Conservation (phyloP, 2,888 invertebrate species). For the Trileptium ribeirensis region DNA sequence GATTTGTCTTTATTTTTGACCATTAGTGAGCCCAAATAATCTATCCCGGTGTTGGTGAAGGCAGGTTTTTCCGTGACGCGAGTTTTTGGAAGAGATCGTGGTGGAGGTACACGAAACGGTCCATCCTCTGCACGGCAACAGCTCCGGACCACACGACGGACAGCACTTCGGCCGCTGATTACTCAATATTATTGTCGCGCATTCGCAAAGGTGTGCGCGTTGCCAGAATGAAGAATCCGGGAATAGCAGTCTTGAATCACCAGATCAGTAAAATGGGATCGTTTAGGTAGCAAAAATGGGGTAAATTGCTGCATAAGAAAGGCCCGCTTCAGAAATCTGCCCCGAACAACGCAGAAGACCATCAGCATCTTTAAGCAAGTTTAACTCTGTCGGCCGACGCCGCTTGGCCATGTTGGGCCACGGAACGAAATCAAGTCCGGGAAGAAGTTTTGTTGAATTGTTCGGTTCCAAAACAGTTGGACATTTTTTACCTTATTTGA, state of each 20-base stretch:
- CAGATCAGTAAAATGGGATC: not conserved
- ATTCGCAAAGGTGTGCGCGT: not conserved
- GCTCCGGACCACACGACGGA: not conserved
- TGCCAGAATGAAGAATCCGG: not conserved
- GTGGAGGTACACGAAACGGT: not conserved
- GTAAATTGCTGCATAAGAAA: not conserved
- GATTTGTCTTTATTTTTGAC: constrained; percentile 33
- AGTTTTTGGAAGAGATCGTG: not conserved
- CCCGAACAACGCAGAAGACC: constrained; percentile 4
- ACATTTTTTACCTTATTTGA: not conserved
- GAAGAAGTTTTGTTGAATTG: not conserved
- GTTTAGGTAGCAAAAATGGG: constrained; percentile 2
- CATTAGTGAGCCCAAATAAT: constrained; percentile 6
- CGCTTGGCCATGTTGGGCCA: not conserved
- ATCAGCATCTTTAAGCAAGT: not conserved
- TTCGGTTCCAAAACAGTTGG: not conserved
- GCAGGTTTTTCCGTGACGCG: not conserved
- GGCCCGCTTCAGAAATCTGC: not conserved
- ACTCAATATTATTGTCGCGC: constrained; percentile 3
- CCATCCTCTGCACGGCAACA: not conserved
- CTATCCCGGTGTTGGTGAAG: not conserved
- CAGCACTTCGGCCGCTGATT: not conserved
- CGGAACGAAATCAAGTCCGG: not conserved
- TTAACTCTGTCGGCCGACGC: not conserved
- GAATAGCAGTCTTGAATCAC: not conserved